Evolutionary conservation across 2,888 invertebrate genomes (phyloP).

Genomic region (Tenthredo scrophulariae): DNA sequence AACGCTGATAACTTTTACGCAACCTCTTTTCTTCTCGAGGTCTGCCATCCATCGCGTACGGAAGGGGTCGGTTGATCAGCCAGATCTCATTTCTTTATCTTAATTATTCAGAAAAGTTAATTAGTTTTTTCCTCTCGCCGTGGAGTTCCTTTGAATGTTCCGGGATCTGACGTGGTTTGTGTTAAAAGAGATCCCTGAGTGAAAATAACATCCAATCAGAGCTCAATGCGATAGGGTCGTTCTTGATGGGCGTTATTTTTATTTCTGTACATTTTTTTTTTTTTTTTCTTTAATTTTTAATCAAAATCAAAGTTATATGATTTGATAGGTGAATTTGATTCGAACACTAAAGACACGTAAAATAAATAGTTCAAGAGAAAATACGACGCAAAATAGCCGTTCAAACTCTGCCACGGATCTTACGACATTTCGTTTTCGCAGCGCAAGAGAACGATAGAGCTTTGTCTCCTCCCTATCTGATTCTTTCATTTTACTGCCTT

Average conservation of each 20-base stretch:
- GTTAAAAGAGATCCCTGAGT: conserved; percentile 67
- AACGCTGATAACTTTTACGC: conserved; percentile 42
- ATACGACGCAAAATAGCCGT: conserved; percentile 21
- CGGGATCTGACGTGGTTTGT: conserved; percentile 68
- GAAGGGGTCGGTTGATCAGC: conserved; percentile 68
- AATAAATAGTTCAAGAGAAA: not conserved
- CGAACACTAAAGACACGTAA: not conserved
- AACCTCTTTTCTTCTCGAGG: conserved; percentile 40
- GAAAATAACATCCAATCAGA: conserved; percentile 69
- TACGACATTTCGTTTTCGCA: conserved; percentile 38
- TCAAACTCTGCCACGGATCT: conserved; percentile 28
- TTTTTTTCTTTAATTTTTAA: not conserved
- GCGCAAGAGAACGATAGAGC: conserved; percentile 64
- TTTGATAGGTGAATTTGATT: not conserved
- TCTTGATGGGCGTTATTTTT: conserved; percentile 23
- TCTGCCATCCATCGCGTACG: conserved; percentile 54
- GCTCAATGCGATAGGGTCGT: conserved; percentile 61
- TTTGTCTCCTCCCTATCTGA: conserved; percentile 76
- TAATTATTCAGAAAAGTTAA: conserved; percentile 76
- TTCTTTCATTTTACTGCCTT: conserved; percentile 75
- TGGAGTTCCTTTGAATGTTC: conserved; percentile 70
- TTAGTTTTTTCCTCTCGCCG: conserved; percentile 73
- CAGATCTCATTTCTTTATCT: conserved; percentile 73
- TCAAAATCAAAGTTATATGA: not conserved
- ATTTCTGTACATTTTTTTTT: not conserved